Evolutionary conservation across 2,113 vertebrate species (phyloP), one percentile per base, ranked within the genome.

Genomic region (Dasyornis broadbenti): DNA sequence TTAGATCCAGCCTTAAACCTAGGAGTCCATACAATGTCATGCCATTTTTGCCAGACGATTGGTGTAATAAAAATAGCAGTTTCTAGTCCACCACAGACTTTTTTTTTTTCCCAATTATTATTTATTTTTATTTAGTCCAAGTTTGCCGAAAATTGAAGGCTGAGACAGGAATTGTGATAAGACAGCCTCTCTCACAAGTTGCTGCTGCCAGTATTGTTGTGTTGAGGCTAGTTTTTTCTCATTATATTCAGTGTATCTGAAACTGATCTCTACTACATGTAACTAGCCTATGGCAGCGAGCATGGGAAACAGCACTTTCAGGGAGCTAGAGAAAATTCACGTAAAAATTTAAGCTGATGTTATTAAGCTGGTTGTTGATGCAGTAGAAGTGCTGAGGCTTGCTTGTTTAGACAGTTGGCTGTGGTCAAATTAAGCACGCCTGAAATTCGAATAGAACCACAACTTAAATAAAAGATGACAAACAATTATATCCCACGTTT

Each of bases 401-500:
- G 47, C 50, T 94, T 91, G 52, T 95, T 97, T 70, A 92, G 60
- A 59, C 37, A 54, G 70, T 66, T 84, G 60, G 40, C 33, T 92
- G 56, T 84, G 64, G 90, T 92, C 82, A 94, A 87, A 92, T 90
- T 96, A 89, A 90, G 53, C 66, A 86, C 2, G 49, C 39, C 39
- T 81, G 64, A 84, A 96, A 95, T 92, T 81, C 35, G 10, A 91
- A 85, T 60, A 50, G 45, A 78, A 66, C 39, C 40, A 57, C 18
- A 71, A 86, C 56, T 80, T 91, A 91, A 94, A 89, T 91, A 93
- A 84, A 94, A 85, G 63, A 91, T 91, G 85, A 88, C 75, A 95
- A 93, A 94, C 47, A 92, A 90, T 92, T 95, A 89, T 76, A 76
- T 42, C 19, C 20, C 20, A 14, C 4, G 0, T 91, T 94, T 87